These are phyloP conservation scores for Mormyrus lacerda DNA, from an alignment of 2,113 vertebrate genomes.

Conservation along the genomic window DNA sequence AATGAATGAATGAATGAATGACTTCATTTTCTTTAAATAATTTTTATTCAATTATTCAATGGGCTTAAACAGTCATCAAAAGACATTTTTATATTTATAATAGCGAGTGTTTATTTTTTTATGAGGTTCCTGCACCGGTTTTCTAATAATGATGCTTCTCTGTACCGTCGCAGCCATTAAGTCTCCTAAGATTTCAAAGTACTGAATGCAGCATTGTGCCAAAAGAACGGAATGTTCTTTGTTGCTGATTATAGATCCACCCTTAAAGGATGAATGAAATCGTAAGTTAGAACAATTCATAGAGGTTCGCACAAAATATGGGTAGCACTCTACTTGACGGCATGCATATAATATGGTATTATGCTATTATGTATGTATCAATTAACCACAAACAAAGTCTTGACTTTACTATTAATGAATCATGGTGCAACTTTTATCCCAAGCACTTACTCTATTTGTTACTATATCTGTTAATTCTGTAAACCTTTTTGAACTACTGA, in stretches of 20 bases:
- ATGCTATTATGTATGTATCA: neutral
- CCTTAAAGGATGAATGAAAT: neutral
- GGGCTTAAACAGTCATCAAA: neutral
- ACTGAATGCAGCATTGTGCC: neutral
- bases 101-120: neutral
- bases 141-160: neutral
- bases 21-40: neutral
- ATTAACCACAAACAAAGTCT: neutral
- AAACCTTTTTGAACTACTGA: neutral
- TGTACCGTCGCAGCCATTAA: neutral
- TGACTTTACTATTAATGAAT: neutral
- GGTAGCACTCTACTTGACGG: neutral
- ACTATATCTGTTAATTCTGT: neutral
- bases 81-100: neutral
- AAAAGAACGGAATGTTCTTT: neutral
- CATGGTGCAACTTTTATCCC: neutral
- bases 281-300: neutral
- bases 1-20: too few relatives aligned
- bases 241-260: neutral
- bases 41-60: neutral
- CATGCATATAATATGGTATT: neutral
- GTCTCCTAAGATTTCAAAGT: neutral
- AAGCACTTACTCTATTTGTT: neutral
- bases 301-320: neutral
- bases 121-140: neutral